Evolutionary conservation across 1,140 invertebrate genomes (phyloP), one percentile per base, ranked within the genome.

Genomic region (Myzus persicae): DNA sequence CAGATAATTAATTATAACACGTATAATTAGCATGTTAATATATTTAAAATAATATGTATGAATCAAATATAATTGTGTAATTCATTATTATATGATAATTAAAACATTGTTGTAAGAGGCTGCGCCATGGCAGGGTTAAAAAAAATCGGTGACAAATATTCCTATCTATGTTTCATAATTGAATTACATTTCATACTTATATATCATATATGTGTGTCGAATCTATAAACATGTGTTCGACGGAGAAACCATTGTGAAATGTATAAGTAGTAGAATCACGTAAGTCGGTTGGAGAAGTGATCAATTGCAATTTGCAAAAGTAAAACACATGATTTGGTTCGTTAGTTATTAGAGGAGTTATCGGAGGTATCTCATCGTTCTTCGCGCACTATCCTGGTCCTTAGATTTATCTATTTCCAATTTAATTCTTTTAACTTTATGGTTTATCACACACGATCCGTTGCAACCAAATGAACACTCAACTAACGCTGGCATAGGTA

Each of bases 291-390:
- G 31, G 59, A 76, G 31, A 76, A 76, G 31, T 76, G 59, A 76
- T 76, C 59, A 76, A 76, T 76, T 76, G 59, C 59, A 76, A 76
- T 76, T 76, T 76, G 59, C 59, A 76, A 76, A n/a, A 76, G n/a
- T 76, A 76, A 76, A 76, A 76, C 59, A 76, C 59, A 76, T 76
- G 59, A 76, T 76, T 76, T 76, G 59, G 59, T 76, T 76, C 59
- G n/a, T 76, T 76, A 76, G 59, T n/a, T 76, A 76, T 76, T n/a
- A 36, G 18, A 76, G 31, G n/a, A 76, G 59, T 76, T 76, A 76
- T 76, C 31, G 59, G 14, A 76, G n/a, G 59, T 76, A 76, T n/a
- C 59, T 76, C n/a, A 76, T n/a, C 59, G 59, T 76, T 76, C 59
- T 76, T 76, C n/a, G 59, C 36, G n/a, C 31, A 76, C 59, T 76